Base-by-base conservation (phyloP, 2,797 vertebrate species). In the Micrastur ruficollis region DNA sequence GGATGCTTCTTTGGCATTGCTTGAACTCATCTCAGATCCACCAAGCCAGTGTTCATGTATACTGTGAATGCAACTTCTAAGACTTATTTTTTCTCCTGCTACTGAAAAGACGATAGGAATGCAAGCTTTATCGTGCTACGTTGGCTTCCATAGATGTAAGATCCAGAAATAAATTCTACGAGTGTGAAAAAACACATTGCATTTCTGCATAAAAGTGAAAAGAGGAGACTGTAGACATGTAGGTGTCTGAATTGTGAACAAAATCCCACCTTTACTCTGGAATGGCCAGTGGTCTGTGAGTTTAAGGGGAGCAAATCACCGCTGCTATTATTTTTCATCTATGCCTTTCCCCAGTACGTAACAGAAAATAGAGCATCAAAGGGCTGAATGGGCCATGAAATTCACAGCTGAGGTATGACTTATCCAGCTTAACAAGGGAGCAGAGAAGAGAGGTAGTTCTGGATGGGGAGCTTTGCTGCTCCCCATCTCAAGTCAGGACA, bases 401-500 rank as follows among this genome's bases (percentile, higher is more conserved):
- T 19, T 6, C 58, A 44, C 44, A 53, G 9, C 42, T 27, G 12
- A 71, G 52, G 12, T 13, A 17, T 36, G 40, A 38, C 6, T 31
- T 66, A 70, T 3, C 31, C 38, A 62, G 18, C 31, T 5, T 23
- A n/a, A 65, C 5, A 46, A 34, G 5, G 19, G 27, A 74, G 27
- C 4, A 23, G 27, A 40, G 50, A 68, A 70, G 3, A 52, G 21
- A 68, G 5, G 7, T 50, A 19, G 0, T 50, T 55, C n/a, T 59
- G 20, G 14, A n/a, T 27, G 8, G 11, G 44, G 16, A 55, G 6
- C 13, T 91, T 71, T 59, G 25, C 22, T 67, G 8, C 4, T 56
- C 25, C 3, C 4, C 3, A 7, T 40, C 26, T 62, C 0, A 1
- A 17, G 2, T 31, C 7, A 29, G 49, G 23, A 36, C 8, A 26